Conservation (phyloP, 1,140 invertebrate species). For the Chelonus insularis region DNA sequence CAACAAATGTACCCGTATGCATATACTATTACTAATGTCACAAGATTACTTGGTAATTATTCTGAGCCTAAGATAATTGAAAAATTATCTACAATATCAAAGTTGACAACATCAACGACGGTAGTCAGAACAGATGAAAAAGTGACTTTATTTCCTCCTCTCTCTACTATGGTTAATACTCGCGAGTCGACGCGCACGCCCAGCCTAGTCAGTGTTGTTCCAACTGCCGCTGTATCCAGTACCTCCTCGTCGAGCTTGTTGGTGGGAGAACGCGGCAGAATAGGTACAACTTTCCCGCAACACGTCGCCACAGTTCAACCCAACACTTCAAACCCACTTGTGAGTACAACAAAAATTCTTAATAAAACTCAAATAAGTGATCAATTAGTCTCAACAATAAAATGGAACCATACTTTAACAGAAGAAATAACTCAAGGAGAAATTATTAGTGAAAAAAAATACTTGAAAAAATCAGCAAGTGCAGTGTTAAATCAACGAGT, state of each 20-base stretch:
- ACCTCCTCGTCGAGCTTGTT: neutral
- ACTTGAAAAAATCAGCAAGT: slow-evolving; percentile 40
- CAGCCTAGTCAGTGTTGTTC: slow-evolving; percentile 53
- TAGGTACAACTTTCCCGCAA: slow-evolving; percentile 24
- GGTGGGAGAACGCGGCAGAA: slow-evolving; percentile 36
- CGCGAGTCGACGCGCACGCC: slow-evolving; percentile 49
- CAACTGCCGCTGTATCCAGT: slow-evolving; percentile 48
- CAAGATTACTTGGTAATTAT: slow-evolving; percentile 56
- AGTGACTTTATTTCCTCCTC: slow-evolving; percentile 42
- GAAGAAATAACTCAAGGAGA: neutral
- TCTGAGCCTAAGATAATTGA: slow-evolving; percentile 52
- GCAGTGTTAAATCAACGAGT: slow-evolving; percentile 43
- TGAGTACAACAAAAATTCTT: slow-evolving; percentile 2
- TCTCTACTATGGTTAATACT: slow-evolving; percentile 39
- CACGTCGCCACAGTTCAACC: slow-evolving; percentile 27
- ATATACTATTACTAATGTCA: slow-evolving; percentile 57
- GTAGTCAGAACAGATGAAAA: slow-evolving; percentile 28
- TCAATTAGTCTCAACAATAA: slow-evolving; percentile 23
- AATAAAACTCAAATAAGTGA: slow-evolving; percentile 7
- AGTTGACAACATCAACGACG: neutral
- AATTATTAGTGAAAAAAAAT: neutral
- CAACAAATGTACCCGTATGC: slow-evolving; percentile 54
- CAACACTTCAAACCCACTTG: slow-evolving; percentile 21
- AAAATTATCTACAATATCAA: slow-evolving; percentile 20
- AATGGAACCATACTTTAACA: slow-evolving; percentile 33